Evolutionary conservation across 2,888 invertebrate species (phyloP).

Genomic region (Homarus gammarus): DNA sequence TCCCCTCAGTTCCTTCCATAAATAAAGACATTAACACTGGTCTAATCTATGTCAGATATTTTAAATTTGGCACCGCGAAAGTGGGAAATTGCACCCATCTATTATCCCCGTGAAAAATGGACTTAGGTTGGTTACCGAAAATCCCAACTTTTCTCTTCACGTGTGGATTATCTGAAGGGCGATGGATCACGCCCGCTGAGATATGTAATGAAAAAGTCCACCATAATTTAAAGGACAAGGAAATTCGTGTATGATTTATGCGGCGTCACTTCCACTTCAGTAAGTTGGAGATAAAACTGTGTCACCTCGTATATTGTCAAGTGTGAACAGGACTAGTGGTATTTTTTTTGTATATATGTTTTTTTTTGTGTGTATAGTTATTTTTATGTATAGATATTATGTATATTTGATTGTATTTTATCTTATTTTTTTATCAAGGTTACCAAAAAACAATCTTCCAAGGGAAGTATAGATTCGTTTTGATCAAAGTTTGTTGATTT

Average conservation of each 20-base stretch:
- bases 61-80: constrained; percentile 59
- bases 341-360: constrained; percentile 19
- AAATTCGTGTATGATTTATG: constrained; percentile 64
- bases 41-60: constrained; percentile 57
- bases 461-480: too few relatives aligned
- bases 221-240: constrained; percentile 65
- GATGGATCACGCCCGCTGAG: constrained; percentile 54
- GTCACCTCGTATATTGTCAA: constrained; percentile 54
- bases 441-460: too few relatives aligned
- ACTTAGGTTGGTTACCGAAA: constrained; percentile 56
- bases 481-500: too few relatives aligned
- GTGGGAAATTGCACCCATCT: constrained; percentile 63
- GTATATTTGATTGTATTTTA: neutral
- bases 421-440: too few relatives aligned
- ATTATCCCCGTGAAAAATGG: constrained; percentile 61
- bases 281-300: constrained; percentile 64
- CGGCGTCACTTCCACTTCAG: constrained; percentile 67
- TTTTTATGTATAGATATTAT: constrained; percentile 5
- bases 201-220: constrained; percentile 66
- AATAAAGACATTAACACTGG: constrained; percentile 52
- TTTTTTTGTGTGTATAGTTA: constrained; percentile 25
- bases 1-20: constrained; percentile 34
- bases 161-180: constrained; percentile 63
- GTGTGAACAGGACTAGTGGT: constrained; percentile 7
- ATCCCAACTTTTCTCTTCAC: constrained; percentile 63